phyloP scores from a whole-genome alignment of 2,888 invertebrate genomes.

The Cephus pulcher region DNA sequence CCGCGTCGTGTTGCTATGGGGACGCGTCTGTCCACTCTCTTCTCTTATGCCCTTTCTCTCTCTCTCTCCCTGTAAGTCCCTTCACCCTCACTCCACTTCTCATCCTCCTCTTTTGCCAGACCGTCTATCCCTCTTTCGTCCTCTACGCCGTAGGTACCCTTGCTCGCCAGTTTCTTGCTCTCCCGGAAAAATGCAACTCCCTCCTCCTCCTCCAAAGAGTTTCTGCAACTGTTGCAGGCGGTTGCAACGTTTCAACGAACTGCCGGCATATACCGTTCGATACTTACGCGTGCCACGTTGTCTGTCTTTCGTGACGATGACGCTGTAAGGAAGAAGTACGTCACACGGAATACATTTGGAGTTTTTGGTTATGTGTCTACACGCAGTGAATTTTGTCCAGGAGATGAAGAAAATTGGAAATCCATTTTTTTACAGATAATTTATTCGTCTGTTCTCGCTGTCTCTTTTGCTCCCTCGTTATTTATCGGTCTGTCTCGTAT shows the following conservation, averaged over 20 bases:
- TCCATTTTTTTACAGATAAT: too few species aligned
- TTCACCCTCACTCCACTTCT: slow-evolving; percentile 24
- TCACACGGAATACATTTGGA: too few species aligned
- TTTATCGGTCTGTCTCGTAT: too few species aligned
- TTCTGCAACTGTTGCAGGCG: slow-evolving; percentile 18
- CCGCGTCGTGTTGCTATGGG: slow-evolving; percentile 44
- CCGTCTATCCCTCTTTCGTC: slow-evolving; percentile 11
- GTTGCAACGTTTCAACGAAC: too few species aligned
- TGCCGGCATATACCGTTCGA: too few species aligned
- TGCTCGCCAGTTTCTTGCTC: slow-evolving; percentile 17
- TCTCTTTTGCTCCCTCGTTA: too few species aligned
- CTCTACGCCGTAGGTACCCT: slow-evolving; percentile 9
- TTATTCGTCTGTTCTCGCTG: too few species aligned
- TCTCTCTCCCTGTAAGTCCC: not conserved
- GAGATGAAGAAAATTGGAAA: too few species aligned
- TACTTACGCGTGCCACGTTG: slow-evolving; percentile 6
- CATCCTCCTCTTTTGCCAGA: slow-evolving; percentile 13
- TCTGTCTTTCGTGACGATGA: too few species aligned
- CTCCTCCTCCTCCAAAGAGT: slow-evolving; percentile 13
- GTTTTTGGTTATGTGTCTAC: too few species aligned
- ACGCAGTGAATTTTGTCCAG: too few species aligned
- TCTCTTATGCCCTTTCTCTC: slow-evolving; percentile 21
- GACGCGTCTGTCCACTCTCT: slow-evolving; percentile 32
- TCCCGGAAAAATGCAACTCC: slow-evolving; percentile 21
- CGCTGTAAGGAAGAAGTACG: too few species aligned